Conservation (phyloP, 2,113 vertebrate species). For the Dryoscopus gambensis region DNA sequence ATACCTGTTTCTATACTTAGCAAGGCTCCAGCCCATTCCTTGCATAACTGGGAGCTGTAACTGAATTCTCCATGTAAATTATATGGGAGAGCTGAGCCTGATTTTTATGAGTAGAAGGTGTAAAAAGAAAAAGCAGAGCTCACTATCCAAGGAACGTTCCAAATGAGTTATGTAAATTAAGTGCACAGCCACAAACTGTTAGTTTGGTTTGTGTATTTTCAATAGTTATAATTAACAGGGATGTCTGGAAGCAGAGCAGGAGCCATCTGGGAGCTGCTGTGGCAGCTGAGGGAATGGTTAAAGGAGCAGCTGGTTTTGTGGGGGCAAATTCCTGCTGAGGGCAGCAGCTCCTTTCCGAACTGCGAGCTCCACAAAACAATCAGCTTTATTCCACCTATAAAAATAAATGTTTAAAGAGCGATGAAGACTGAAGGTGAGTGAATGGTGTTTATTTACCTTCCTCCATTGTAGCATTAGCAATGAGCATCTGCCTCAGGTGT, state of each 20-base stretch:
- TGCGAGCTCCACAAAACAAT: not conserved
- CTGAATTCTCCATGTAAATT: not conserved
- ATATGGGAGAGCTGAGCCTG: not conserved
- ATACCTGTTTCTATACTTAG: not conserved
- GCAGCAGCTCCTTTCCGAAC: not conserved
- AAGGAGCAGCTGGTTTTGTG: not conserved
- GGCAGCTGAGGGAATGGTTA: not conserved
- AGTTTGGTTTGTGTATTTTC: not conserved
- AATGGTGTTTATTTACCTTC: constrained; percentile 77
- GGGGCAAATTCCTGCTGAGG: constrained; percentile 14
- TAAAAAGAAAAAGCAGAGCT: not conserved
- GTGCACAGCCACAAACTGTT: not conserved
- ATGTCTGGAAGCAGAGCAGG: not conserved
- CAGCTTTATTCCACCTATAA: not conserved
- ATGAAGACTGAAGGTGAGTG: not conserved
- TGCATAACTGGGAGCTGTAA: not conserved
- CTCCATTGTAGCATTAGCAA: constrained; percentile 91
- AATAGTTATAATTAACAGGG: not conserved
- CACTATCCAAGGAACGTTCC: not conserved
- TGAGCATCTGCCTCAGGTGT: constrained; percentile 93
- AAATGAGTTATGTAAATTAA: not conserved
- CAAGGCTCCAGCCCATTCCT: not conserved
- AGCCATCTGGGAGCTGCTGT: not conserved
- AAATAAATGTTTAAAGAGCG: not conserved
- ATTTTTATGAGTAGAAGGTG: not conserved